Conservation (phyloP, 2,888 invertebrate genomes). For the Epirrita christyi region DNA sequence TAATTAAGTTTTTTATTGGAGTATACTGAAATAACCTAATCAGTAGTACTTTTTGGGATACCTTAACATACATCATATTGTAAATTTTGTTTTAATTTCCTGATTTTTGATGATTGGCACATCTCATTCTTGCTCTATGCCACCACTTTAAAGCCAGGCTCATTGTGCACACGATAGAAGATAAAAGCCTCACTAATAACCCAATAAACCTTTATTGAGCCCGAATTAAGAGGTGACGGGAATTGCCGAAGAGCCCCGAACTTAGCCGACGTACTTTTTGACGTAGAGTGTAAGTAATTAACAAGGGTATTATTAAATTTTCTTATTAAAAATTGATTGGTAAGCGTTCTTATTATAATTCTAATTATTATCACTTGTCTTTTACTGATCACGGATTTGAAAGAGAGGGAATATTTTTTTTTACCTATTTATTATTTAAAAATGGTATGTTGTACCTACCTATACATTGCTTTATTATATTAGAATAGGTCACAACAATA, state of each 20-base stretch:
- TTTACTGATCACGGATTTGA: no score
- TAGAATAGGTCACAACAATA: no score
- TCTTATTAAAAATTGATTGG: conserved; percentile 29
- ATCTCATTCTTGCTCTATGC: conserved; percentile 38
- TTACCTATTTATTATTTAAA: no score
- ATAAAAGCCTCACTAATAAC: conserved; percentile 62
- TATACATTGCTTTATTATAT: no score
- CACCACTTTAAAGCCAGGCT: conserved; percentile 47
- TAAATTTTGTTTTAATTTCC: no score
- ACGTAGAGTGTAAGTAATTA: conserved; percentile 48
- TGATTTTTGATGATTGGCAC: conserved; percentile 10
- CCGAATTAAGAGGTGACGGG: conserved; percentile 55
- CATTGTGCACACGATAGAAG: conserved; percentile 60
- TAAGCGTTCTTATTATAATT: conserved; percentile 3
- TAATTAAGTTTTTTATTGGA: no score
- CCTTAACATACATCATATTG: no score
- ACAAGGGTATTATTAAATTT: conserved; percentile 46
- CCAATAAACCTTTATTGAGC: conserved; percentile 65
- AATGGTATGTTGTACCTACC: no score
- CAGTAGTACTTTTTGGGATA: no score
- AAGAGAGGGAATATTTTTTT: no score
- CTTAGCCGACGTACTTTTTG: conserved; percentile 45
- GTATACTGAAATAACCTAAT: no score
- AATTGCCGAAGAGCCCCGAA: conserved; percentile 52
- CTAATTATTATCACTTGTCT: background rate